These are phyloP conservation scores for Myopa tessellatipennis DNA, from an alignment of 2,888 invertebrate genomes.

Conservation along the genomic window DNA sequence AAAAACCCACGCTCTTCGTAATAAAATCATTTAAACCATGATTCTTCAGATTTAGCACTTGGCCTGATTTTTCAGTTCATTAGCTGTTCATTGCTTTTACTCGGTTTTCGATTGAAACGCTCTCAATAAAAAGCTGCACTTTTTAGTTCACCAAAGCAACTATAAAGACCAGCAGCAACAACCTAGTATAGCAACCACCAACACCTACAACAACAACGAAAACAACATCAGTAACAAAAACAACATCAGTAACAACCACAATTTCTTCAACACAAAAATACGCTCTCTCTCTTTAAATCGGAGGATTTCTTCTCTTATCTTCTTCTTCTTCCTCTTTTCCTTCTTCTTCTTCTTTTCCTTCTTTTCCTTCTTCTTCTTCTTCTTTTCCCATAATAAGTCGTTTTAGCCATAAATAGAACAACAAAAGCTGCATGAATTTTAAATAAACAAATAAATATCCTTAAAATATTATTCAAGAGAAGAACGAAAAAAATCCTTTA, in stretches of 20 bases:
- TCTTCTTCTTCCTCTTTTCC: neutral
- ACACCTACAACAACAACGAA: neutral
- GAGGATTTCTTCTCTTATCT: neutral
- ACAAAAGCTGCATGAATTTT: too few relatives aligned
- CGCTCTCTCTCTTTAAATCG: neutral
- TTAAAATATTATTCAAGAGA: too few relatives aligned
- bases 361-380: too few relatives aligned
- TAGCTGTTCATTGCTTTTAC: too few relatives aligned
- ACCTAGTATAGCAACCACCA: neutral
- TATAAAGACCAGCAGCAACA: too few relatives aligned
- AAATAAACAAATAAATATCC: too few relatives aligned
- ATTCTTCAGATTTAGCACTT: neutral
- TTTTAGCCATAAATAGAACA: too few relatives aligned
- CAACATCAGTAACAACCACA: too few relatives aligned
- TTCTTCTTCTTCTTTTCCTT: too few relatives aligned
- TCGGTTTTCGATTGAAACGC: neutral
- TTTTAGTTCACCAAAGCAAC: neutral
- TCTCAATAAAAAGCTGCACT: neutral
- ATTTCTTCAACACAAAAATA: too few relatives aligned
- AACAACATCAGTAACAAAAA: neutral
- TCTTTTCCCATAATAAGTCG: too few relatives aligned
- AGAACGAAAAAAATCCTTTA: too few relatives aligned
- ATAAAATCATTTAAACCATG: neutral
- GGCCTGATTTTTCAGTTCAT: neutral
- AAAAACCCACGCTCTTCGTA: neutral